Conservation (phyloP, 64 coral and sea anemone species). For the Porites lutea region DNA sequence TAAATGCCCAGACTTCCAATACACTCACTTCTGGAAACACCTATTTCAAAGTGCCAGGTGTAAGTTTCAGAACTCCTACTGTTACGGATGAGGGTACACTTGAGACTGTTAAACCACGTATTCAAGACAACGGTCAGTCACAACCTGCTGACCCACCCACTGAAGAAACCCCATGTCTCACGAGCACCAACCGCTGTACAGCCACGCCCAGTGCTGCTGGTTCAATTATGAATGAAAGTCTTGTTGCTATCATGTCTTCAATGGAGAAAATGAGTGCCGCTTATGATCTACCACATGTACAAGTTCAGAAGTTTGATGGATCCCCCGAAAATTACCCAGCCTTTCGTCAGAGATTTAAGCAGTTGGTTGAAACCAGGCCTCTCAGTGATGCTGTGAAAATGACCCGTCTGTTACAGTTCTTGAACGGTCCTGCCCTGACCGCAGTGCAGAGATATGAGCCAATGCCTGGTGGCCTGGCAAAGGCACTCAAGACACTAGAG, state of each 20-base stretch:
- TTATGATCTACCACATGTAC: conserved; percentile 48
- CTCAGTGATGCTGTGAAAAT: too few relatives aligned
- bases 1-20: neutral
- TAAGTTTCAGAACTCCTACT: too few relatives aligned
- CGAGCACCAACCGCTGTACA: neutral
- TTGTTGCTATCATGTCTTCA: neutral
- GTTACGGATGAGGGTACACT: too few relatives aligned
- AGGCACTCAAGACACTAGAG: conserved; percentile 55
- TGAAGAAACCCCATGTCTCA: too few relatives aligned
- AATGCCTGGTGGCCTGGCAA: conserved; percentile 41
- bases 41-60: neutral
- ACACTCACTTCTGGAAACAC: too few relatives aligned
- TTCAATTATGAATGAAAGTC: conserved; percentile 23
- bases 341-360: too few relatives aligned
- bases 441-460: conserved; percentile 53
- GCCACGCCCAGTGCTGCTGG: neutral
- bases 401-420: too few relatives aligned
- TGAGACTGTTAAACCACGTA: too few relatives aligned
- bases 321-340: conserved; percentile 65
- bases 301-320: conserved; percentile 37
- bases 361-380: too few relatives aligned
- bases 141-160: neutral
- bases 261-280: conserved; percentile 40
- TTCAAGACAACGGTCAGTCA: neutral
- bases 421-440: conserved; percentile 16